Base-by-base conservation (phyloP, 2,888 invertebrate genomes). In the Melipona bicolor region DNA sequence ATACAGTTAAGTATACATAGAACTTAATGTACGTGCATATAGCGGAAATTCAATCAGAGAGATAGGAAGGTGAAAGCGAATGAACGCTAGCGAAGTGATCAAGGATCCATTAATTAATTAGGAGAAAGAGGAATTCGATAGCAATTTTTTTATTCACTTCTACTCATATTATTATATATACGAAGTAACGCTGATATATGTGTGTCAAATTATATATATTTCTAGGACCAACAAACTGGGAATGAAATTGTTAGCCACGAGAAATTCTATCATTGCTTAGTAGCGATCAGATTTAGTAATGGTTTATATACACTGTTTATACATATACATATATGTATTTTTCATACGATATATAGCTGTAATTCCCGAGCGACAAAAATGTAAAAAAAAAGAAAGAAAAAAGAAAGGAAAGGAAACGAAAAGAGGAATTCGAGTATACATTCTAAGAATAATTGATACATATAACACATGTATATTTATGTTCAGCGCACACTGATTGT, bases 301-400 rank as follows among this genome's bases (percentile, higher is more conserved):
- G 75, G 88, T 91, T 91, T 91, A 87, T 91, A 90, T 70, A 76
- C 82, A 88, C 87, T 87, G 89, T 91, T 91, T 85, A 85, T 83
- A 86, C 89, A 91, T 90, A 89, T 92, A 90, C 69, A 83, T 70
- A 86, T 87, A 91, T 91, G 91, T 93, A 92, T 93, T 92, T 92
- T 93, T 92, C 91, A 91, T 92, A 92, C 92, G 87, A 82, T 81
- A 76, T 87, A 75, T 84, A 85, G 81, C 84, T 88, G 78, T 83
- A 88, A 78, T 52, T 72, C 87, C 69, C 69, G 54, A 83, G 80
- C 74, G 79, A 85, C 65, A 69, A 87, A 52, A 84, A 81, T 83
- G 79, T 71, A 54, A 21, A 54, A 74, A 52, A 19, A 17, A 59
- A n/a, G 27, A 50, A 21, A 64, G 11, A 15, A 56, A 56, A n/a